Evolutionary conservation across 2,113 vertebrate species (phyloP).

Genomic region (Vidua macroura): DNA sequence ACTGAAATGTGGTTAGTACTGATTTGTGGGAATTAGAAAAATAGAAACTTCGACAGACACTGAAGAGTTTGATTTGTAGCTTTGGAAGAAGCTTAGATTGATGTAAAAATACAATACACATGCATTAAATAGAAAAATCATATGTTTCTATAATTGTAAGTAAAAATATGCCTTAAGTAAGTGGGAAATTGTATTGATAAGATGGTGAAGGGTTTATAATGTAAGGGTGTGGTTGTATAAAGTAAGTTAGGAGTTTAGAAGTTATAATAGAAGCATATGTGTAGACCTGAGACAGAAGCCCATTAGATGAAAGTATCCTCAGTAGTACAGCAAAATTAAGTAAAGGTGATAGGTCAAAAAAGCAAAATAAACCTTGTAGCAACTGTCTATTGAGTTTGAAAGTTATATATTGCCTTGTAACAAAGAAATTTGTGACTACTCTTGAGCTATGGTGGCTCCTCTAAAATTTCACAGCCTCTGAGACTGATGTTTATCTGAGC

Average conservation of each 20-base stretch:
- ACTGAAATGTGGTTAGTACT: not conserved
- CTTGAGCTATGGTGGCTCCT: not conserved
- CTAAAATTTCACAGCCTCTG: not conserved
- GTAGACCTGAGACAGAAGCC: not conserved
- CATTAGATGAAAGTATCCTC: not conserved
- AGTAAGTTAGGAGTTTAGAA: not conserved
- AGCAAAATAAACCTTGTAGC: not conserved
- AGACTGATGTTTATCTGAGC: not conserved
- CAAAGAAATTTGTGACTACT: not conserved
- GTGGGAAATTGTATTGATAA: not conserved
- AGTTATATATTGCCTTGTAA: not conserved
- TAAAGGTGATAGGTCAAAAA: not conserved
- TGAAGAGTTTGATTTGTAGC: not conserved
- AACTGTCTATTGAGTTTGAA: not conserved
- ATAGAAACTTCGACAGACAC: not conserved
- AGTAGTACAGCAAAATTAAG: not conserved
- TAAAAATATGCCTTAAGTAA: not conserved
- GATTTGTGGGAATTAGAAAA: not conserved
- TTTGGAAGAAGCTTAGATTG: not conserved
- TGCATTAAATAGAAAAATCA: not conserved
- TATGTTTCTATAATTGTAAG: not conserved
- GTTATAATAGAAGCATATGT: not conserved
- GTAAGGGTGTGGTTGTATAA: not conserved
- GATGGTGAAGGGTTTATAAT: not conserved
- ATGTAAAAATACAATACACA: not conserved